Evolutionary conservation across 2,888 invertebrate species (phyloP).

Genomic region (Aphrophora alni): DNA sequence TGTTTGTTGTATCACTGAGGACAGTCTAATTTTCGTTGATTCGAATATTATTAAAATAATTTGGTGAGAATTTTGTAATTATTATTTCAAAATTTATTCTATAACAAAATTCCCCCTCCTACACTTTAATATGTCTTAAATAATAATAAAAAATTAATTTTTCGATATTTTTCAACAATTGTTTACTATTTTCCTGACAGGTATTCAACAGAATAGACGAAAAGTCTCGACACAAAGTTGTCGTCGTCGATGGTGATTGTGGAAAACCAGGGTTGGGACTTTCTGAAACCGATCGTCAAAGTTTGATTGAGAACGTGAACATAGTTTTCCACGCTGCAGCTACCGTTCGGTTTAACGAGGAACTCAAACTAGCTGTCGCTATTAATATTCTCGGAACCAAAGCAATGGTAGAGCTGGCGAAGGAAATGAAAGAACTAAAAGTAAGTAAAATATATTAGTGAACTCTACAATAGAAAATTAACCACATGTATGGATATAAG

Average conservation of each 20-base stretch:
- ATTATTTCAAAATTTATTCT: too few species aligned
- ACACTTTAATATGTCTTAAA: too few species aligned
- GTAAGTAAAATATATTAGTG: slow-evolving; percentile 25
- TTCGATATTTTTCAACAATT: too few species aligned
- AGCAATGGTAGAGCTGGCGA: slow-evolving; percentile 34
- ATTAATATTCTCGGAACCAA: slow-evolving; percentile 40
- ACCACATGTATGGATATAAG: background rate
- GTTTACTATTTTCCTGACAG: background rate
- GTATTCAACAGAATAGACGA: background rate
- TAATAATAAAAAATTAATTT: too few species aligned
- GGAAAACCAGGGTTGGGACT: slow-evolving; percentile 38
- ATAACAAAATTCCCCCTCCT: too few species aligned
- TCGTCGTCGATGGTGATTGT: slow-evolving; percentile 40
- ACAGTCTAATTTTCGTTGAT: too few species aligned
- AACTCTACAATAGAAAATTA: background rate
- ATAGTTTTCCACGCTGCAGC: slow-evolving; percentile 44
- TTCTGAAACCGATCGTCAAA: slow-evolving; percentile 27
- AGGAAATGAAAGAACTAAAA: slow-evolving; percentile 40
- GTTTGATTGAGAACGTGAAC: slow-evolving; percentile 32
- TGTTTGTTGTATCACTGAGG: too few species aligned
- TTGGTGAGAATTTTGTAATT: too few species aligned
- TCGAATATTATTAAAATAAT: too few species aligned
- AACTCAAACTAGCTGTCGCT: slow-evolving; percentile 33
- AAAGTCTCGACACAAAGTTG: slow-evolving; percentile 30
- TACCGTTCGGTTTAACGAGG: slow-evolving; percentile 43